Evolutionary conservation across 2,888 invertebrate species (phyloP), one percentile per base, ranked within the genome.

Genomic region (Xanthorhoe spadicearia): DNA sequence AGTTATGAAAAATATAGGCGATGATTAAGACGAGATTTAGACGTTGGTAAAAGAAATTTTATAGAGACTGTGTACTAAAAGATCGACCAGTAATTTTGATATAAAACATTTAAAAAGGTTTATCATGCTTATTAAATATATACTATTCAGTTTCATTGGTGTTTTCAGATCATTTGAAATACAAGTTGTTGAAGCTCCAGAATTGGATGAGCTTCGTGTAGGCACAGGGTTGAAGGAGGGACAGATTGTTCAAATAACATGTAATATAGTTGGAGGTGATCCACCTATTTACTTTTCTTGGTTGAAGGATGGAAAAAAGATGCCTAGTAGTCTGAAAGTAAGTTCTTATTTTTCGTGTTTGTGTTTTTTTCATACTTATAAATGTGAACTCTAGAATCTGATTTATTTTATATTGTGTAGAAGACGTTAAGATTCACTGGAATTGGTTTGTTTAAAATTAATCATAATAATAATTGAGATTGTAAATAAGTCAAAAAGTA

Each of bases 231-330:
- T 97, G 1, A 96, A 97, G 87, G 96, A 97, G 92, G 96, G 97
- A 51, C 96, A 97, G 80, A 94, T 97, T 75, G 96, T 97, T 35
- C 96, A 97, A 85, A 96, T 97, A 50, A 96, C 97, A 1, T 97
- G 97, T 81, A 96, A 96, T 68, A 96, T 97, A 56, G 95, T 96
- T 43, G 91, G 95, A 49, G 96, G 96, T 43, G 96, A 96, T 80
- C 95, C 95, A 76, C 96, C 96, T 13, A 95, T 96, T 64, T 95
- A 95, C 81, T 95, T 96, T 73, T 94, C 95, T 17, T 96, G 96
- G 96, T 88, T 95, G 64, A 96, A 96, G 77, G 95, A 96, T 80
- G 95, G 94, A 32, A 94, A 93, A 81, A 94, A 95, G 64, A 94
- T 96, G 71, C 94, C 95, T 2, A 89, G 94, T 32, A 93, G 89